Base-by-base conservation (phyloP, 2,113 vertebrate genomes). In the Colossoma macropomum region DNA sequence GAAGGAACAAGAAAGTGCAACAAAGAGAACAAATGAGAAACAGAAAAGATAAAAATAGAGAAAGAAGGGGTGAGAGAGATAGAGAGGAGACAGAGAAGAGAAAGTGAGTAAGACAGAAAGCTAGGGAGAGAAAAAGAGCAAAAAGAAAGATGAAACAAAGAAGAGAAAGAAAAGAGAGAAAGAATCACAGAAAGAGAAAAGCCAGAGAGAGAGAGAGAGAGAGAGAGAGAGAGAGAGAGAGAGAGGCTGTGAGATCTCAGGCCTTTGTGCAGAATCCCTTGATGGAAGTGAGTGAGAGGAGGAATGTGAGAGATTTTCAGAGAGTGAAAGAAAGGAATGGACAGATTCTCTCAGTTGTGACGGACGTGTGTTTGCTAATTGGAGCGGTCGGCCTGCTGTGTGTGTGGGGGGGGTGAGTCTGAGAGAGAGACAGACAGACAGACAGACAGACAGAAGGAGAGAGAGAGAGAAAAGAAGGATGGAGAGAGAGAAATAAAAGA, bases 361-460 rank as follows among this genome's bases (percentile, higher is more conserved):
- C 23, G 13, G 68, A 71, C 19, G 23, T 34, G 66, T 69, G 23
- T 69, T 71, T 41, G 23, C 21, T 71, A 25, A 71, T 45, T 71
- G 34, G 19, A 38, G 21, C 34, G 3, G 34, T 25, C 15, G 54
- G 54, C 50, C 16, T 52, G 50, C 50, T 52, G 66, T 4, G 45
- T 34, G 68, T 0, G 21, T 5, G 66, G 8, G n/a, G 19, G 32
- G 7, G 30, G 3, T 4, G 34, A 38, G 34, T 4, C 34, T 38
- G 34, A 38, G 34, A 38, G 32, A 41, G 28, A 71, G 68, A 75
- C 27, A 73, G 68, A 41, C n/a, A 66, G 71, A 82, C 52, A 72
- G 30, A 59, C 52, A 25, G 45, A 50, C 2, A 50, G 1, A 50
- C 1, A 15, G 1, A 15, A 6, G 6, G 3, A 21, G 1, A 19